phyloP scores from a whole-genome alignment of 2,113 vertebrate genomes.

The Piaya cayana region DNA sequence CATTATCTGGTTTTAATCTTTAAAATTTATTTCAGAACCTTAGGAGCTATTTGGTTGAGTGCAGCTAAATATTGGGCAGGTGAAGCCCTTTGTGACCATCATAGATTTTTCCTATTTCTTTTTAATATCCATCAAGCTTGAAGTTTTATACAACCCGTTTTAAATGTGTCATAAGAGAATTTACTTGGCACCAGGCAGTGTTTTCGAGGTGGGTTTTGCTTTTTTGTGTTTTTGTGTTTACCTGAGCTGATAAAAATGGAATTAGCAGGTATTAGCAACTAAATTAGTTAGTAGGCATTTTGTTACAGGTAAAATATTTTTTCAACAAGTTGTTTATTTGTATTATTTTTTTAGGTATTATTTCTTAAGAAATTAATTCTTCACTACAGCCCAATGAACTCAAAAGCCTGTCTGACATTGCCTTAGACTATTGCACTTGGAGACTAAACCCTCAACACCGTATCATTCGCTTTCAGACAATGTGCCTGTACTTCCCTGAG shows the following conservation, averaged over 20 bases:
- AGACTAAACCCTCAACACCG: background rate
- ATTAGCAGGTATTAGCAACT: constrained; percentile 52
- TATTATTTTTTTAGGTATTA: background rate
- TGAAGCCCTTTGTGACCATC: background rate
- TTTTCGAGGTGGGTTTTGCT: background rate
- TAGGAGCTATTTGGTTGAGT: background rate
- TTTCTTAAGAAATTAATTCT: background rate
- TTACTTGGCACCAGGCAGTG: background rate
- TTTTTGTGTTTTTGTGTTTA: background rate
- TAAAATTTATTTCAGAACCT: background rate
- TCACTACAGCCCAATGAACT: background rate
- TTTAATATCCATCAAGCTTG: background rate
- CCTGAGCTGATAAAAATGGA: constrained; percentile 16
- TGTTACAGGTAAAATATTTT: background rate
- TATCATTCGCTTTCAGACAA: background rate
- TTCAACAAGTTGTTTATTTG: background rate
- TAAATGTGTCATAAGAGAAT: background rate
- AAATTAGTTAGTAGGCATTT: constrained; percentile 21
- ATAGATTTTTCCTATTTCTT: background rate
- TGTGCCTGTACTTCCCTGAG: background rate
- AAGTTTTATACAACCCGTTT: background rate
- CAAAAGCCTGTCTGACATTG: background rate
- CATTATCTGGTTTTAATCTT: background rate
- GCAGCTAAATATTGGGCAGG: background rate
- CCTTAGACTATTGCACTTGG: background rate